phyloP scores from a whole-genome alignment of 2,113 vertebrate species.

The Brienomyrus longianalis region DNA sequence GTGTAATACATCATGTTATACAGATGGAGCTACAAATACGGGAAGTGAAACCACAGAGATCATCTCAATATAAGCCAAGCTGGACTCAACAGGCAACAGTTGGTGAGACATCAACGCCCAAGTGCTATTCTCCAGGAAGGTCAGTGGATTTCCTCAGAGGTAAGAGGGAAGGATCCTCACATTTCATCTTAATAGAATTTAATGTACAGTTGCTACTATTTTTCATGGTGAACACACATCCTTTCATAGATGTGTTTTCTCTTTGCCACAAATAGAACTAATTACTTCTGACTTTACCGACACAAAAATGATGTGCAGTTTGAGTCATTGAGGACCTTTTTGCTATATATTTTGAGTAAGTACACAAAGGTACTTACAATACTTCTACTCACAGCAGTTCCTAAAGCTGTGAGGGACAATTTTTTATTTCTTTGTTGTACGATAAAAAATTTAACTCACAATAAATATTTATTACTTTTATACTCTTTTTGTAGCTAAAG shows the following conservation, averaged over 20 bases:
- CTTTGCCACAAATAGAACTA: background rate
- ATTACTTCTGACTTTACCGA: background rate
- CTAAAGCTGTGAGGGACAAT: background rate
- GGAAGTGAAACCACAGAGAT: slow-evolving; percentile 1
- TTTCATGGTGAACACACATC: background rate
- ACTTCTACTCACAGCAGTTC: background rate
- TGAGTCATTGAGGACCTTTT: background rate
- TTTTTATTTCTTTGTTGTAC: background rate
- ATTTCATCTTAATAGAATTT: background rate
- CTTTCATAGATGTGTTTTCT: background rate
- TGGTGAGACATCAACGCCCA: background rate
- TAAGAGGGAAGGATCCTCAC: background rate
- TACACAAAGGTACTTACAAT: background rate
- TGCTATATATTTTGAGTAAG: background rate
- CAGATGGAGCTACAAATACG: background rate
- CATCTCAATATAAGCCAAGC: background rate
- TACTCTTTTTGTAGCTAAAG: background rate
- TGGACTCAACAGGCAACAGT: background rate
- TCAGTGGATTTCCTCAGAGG: background rate
- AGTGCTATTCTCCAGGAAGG: background rate
- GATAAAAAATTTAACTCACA: background rate
- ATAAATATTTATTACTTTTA: background rate
- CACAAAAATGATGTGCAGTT: background rate
- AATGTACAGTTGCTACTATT: background rate
- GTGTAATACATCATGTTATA: background rate